A percentile compares a stretch with the other conserved stretches of the same genome.
Conservation (phyloP, 2,113 vertebrate genomes). For the Baryphthengus martii region DNA sequence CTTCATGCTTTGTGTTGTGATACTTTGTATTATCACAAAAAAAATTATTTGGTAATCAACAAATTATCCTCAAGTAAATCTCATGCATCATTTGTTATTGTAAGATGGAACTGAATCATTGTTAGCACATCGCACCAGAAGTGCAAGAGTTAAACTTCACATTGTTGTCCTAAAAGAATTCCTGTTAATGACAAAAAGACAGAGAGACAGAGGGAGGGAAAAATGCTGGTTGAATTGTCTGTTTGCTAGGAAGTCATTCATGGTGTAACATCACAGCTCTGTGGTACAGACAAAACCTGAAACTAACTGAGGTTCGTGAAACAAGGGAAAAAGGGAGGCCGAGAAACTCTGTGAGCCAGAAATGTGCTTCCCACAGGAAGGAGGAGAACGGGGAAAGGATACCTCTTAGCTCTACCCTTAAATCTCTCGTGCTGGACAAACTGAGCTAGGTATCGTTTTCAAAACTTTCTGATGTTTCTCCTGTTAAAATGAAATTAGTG, state of each 20-base stretch:
- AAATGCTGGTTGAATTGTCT: background rate
- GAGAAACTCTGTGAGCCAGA: background rate
- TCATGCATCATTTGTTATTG: fast-evolving
- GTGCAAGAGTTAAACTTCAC: background rate
- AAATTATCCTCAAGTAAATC: background rate
- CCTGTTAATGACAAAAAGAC: background rate
- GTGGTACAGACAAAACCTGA: background rate
- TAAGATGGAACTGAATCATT: background rate
- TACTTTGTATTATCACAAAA: background rate
- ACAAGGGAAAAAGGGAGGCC: background rate
- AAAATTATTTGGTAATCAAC: background rate
- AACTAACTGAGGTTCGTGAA: background rate
- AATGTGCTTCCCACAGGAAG: background rate
- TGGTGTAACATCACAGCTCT: background rate
- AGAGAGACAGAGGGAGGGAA: background rate
- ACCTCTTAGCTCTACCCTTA: background rate
- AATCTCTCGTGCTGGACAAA: background rate
- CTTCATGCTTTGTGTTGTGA: background rate
- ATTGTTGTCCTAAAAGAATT: background rate
- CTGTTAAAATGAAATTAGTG: background rate
- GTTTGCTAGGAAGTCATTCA: background rate
- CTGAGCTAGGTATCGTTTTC: background rate
- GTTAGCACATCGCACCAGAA: no score
- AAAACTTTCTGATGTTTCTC: background rate
- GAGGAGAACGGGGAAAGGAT: background rate